Evolutionary conservation across 1,140 invertebrate genomes (phyloP).

Genomic region (Dendroctonus ponderosae): DNA sequence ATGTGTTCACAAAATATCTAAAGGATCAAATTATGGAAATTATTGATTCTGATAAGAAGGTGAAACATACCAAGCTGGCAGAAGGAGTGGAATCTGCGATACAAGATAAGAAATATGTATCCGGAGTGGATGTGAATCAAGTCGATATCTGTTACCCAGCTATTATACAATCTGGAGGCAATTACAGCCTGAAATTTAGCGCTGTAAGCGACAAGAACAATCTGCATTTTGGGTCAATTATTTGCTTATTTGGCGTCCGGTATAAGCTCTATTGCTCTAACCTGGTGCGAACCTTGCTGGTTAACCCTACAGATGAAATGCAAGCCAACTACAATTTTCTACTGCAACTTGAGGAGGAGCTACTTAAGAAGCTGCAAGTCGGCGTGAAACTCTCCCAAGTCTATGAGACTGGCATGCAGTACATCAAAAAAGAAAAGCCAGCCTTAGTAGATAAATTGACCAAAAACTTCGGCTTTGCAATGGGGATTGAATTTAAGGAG

Average conservation of each 20-base stretch:
- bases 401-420: constrained; percentile 80
- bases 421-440: constrained; percentile 86
- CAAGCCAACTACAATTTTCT: constrained; percentile 93
- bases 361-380: constrained; percentile 80
- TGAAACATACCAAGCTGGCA: constrained; percentile 89
- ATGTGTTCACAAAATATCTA: constrained; percentile 95
- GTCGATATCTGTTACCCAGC: constrained; percentile 98
- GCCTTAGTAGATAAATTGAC: constrained; percentile 87
- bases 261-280: constrained; percentile 99
- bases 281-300: constrained; percentile 94
- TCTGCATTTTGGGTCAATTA: constrained; percentile 94
- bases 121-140: constrained; percentile 80
- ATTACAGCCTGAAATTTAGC: constrained; percentile 97
- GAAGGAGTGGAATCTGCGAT: constrained; percentile 92
- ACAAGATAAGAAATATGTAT: constrained; percentile 91
- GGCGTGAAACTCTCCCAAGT: constrained; percentile 85
- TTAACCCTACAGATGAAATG: constrained; percentile 83
- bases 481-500: constrained; percentile 98
- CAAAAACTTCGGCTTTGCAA: constrained; percentile 78
- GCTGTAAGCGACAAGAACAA: constrained; percentile 90
- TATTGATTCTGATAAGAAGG: constrained; percentile 96
- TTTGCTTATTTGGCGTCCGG: constrained; percentile 89
- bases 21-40: constrained; percentile 99
- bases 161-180: constrained; percentile 97
- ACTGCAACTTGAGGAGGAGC: constrained; percentile 86